Conservation (phyloP, 2,888 invertebrate genomes). For the Endotricha flammealis region DNA sequence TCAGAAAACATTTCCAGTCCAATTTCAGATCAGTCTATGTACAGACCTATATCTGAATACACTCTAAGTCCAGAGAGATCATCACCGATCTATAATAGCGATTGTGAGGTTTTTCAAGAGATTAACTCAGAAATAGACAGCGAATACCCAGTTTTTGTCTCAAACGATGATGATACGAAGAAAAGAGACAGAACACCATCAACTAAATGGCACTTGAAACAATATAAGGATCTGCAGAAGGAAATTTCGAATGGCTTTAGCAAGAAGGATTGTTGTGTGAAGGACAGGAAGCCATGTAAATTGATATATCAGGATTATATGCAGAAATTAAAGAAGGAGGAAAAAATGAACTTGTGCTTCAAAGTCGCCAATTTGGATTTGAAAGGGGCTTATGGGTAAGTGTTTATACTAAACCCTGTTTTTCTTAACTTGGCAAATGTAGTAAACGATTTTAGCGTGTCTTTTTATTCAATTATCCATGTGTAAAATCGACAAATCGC, state of each 20-base stretch:
- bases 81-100: conserved; percentile 44
- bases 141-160: conserved; percentile 5
- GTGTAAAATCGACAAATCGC: no score
- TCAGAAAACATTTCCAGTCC: conserved; percentile 54
- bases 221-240: conserved; percentile 61
- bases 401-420: no score
- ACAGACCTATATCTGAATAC: conserved; percentile 40
- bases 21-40: conserved; percentile 42
- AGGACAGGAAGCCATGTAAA: conserved; percentile 37
- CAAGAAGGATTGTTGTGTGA: conserved; percentile 54
- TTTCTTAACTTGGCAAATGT: no score
- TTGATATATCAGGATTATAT: conserved; percentile 48
- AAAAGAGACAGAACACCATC: conserved; percentile 31
- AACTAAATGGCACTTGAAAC: conserved; percentile 40
- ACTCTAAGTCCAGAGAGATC: conserved; percentile 44
- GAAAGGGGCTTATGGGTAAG: conserved; percentile 52
- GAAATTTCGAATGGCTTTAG: conserved; percentile 45
- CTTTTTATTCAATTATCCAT: no score
- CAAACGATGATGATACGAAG: conserved; percentile 18
- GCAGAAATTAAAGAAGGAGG: conserved; percentile 34
- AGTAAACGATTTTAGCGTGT: no score
- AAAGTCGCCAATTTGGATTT: conserved; percentile 49
- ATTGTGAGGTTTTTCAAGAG: conserved; percentile 56
- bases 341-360: conserved; percentile 42
- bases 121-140: conserved; percentile 33